Evolutionary conservation across 2,113 vertebrate species (phyloP).

Genomic region (Progne subis): DNA sequence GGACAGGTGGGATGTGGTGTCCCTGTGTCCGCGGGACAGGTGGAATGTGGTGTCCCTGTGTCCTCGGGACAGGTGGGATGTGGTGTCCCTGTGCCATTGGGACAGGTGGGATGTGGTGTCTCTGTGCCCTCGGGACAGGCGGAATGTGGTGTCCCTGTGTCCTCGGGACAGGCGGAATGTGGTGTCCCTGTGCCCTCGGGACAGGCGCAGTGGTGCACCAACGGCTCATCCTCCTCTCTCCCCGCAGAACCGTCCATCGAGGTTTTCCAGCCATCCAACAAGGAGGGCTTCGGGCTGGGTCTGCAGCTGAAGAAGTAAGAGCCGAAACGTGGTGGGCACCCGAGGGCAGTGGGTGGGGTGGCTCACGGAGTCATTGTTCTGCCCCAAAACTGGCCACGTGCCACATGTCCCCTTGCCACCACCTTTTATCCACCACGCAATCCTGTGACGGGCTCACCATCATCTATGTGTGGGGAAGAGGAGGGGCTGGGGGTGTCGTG

Average conservation of each 20-base stretch:
- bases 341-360: not conserved
- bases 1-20: not conserved
- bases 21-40: fast-evolving
- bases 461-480: not conserved
- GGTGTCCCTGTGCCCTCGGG: not conserved
- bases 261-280: constrained; percentile 98
- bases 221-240: fast-evolving
- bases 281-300: constrained; percentile 95
- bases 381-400: fast-evolving
- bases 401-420: fast-evolving
- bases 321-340: fast-evolving
- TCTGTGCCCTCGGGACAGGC: not conserved
- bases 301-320: constrained; percentile 97
- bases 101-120: not conserved
- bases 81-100: not conserved
- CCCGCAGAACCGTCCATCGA: constrained; percentile 93
- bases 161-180: not conserved
- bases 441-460: fast-evolving
- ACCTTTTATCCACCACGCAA: not conserved
- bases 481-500: not conserved
- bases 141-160: not conserved
- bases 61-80: too few relatives aligned
- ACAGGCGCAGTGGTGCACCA: fast-evolving
- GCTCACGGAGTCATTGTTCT: not conserved
- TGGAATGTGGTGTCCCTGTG: not conserved